Conservation (phyloP, 2,888 invertebrate genomes). For the Ophion slaviceki region DNA sequence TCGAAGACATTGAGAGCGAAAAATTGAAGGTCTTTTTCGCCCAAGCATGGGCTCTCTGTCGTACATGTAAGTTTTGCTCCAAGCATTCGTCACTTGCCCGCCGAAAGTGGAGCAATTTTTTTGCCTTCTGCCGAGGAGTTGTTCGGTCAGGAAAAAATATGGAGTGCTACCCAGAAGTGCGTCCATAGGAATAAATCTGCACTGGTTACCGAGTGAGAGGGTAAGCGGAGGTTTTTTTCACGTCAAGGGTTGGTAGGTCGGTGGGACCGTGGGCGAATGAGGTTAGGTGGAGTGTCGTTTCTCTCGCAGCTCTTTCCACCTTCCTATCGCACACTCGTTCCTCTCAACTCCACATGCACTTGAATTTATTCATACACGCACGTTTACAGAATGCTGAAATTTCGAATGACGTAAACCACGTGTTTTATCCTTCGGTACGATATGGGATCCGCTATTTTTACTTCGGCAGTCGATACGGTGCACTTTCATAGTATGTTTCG, state of each 20-base stretch:
- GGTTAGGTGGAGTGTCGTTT: constrained; percentile 5
- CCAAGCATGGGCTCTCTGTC: neutral
- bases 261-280: constrained; percentile 31
- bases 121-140: neutral
- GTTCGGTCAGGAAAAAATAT: neutral
- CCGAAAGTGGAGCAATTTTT: constrained; percentile 1
- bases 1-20: no score
- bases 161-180: constrained; percentile 52
- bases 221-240: constrained; percentile 36
- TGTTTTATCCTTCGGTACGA: neutral
- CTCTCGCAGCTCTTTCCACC: constrained; percentile 7
- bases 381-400: neutral
- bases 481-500: neutral
- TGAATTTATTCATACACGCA: neutral
- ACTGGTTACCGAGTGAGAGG: constrained; percentile 24
- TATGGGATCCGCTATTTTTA: neutral
- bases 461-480: neutral
- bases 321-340: neutral
- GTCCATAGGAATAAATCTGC: neutral
- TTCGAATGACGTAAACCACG: neutral
- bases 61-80: neutral
- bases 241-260: constrained; percentile 65
- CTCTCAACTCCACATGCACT: neutral
- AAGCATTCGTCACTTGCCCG: neutral
- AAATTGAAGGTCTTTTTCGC: no score